Evolutionary conservation across 2,113 vertebrate species (phyloP).

Genomic region (Sceloporus tristichus): DNA sequence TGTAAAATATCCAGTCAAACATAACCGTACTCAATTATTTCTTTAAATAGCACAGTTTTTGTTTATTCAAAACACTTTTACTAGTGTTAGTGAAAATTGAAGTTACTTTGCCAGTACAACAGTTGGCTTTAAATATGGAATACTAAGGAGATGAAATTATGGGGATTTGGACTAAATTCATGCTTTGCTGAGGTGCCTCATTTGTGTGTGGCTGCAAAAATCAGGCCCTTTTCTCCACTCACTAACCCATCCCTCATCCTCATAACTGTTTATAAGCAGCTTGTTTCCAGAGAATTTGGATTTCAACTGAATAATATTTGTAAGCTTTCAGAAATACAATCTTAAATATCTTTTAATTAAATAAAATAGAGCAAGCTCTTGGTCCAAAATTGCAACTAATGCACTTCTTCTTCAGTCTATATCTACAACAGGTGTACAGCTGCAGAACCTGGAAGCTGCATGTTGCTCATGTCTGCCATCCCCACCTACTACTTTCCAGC

Average conservation of each 20-base stretch:
- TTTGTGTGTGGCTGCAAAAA: background rate
- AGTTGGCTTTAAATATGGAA: background rate
- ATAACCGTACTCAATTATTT: background rate
- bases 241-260: background rate
- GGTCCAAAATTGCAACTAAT: background rate
- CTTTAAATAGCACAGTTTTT: background rate
- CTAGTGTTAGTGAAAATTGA: background rate
- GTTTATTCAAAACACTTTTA: too few relatives aligned
- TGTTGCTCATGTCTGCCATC: background rate
- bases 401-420: background rate
- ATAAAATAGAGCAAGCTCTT: background rate
- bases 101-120: background rate
- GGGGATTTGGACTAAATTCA: background rate
- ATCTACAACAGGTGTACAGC: background rate
- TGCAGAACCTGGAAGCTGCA: background rate
- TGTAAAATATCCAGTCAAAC: too few relatives aligned
- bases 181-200: background rate
- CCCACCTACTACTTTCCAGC: background rate
- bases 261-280: background rate
- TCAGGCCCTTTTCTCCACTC: background rate
- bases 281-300: background rate
- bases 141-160: background rate
- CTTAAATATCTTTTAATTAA: background rate
- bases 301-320: background rate
- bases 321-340: background rate